Evolutionary conservation across 2,888 invertebrate species (phyloP).

Genomic region (Glaucopsyche alexis): DNA sequence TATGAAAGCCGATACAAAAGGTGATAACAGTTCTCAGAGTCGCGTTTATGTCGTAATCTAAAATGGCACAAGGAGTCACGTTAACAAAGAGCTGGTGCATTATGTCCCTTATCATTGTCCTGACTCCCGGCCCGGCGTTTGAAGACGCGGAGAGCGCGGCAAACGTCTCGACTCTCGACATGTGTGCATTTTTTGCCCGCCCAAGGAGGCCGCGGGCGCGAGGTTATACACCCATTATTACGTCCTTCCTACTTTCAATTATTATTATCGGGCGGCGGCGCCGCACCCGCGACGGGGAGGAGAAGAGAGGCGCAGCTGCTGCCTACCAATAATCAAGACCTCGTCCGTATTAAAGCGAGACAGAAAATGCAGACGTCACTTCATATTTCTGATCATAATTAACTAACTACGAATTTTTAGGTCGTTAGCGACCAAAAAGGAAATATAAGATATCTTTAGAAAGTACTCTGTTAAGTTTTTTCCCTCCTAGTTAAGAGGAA

Average conservation of each 20-base stretch:
- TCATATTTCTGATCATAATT: slow-evolving; percentile 19
- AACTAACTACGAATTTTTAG: neutral
- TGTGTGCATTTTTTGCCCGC: slow-evolving; percentile 80
- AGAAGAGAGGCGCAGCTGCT: slow-evolving; percentile 81
- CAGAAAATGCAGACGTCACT: slow-evolving; percentile 50
- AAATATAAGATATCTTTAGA: neutral
- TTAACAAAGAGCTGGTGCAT: slow-evolving; percentile 55
- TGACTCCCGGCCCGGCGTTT: slow-evolving; percentile 55
- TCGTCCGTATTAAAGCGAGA: slow-evolving; percentile 65
- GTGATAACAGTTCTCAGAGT: slow-evolving; percentile 55
- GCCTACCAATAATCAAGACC: slow-evolving; percentile 81
- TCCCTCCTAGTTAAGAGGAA: neutral
- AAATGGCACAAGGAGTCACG: slow-evolving; percentile 51
- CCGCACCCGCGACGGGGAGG: slow-evolving; percentile 76
- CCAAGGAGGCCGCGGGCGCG: slow-evolving; percentile 80
- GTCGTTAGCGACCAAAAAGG: neutral
- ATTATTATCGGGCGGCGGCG: slow-evolving; percentile 79
- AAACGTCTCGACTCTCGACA: slow-evolving; percentile 64
- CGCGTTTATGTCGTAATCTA: slow-evolving; percentile 51
- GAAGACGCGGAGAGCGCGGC: slow-evolving; percentile 53
- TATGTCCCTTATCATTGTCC: slow-evolving; percentile 52
- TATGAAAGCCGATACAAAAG: slow-evolving; percentile 47
- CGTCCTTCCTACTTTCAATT: slow-evolving; percentile 81
- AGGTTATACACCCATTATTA: slow-evolving; percentile 81
- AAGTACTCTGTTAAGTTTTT: neutral